Conservation (phyloP, 2,113 vertebrate species). For the Shinisaurus crocodilurus region DNA sequence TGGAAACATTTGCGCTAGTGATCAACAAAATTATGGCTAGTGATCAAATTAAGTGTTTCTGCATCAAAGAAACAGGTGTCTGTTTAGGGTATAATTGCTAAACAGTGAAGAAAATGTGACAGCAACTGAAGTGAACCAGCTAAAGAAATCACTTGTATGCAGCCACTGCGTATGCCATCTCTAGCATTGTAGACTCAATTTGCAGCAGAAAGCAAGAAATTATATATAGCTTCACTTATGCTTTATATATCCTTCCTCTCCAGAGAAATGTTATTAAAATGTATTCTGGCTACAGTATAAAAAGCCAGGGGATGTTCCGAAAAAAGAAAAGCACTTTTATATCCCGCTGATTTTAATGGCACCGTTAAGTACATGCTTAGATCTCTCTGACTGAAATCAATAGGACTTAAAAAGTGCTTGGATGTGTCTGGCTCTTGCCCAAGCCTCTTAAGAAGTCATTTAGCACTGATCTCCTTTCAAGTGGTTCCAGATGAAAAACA, state of each 20-base stretch:
- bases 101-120: neutral
- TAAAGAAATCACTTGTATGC: neutral
- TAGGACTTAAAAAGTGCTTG: neutral
- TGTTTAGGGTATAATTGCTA: neutral
- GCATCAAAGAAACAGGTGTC: neutral
- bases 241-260: neutral
- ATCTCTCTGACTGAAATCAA: neutral
- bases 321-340: conserved; percentile 3
- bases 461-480: neutral
- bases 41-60: neutral
- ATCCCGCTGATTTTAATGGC: neutral
- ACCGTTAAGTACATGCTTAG: neutral
- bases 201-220: conserved; percentile 4
- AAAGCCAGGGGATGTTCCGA: neutral
- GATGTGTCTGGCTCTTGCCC: neutral
- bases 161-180: neutral
- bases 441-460: neutral
- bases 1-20: neutral
- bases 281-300: neutral
- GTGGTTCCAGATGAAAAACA: neutral
- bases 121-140: neutral
- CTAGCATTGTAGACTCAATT: neutral
- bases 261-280: conserved; percentile 12
- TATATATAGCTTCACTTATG: neutral
- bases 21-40: neutral